Evolutionary conservation across 2,888 invertebrate species (phyloP).

Genomic region (Conus canariensis): DNA sequence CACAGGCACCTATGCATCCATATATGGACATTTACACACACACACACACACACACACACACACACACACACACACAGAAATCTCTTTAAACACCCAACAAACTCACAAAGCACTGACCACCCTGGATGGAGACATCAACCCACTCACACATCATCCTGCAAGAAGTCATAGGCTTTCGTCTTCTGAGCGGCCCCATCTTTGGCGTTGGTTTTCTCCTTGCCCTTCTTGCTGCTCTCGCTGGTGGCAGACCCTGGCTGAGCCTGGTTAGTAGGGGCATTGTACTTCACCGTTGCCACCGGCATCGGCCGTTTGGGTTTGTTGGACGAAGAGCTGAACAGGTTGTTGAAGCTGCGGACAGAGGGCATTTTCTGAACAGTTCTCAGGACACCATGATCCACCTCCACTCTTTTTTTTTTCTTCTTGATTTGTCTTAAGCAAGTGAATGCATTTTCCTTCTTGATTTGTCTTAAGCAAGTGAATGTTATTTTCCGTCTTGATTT

Average conservation of each 20-base stretch:
- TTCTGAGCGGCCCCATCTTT: conserved; percentile 75
- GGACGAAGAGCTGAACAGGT: conserved; percentile 84
- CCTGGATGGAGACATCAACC: background rate
- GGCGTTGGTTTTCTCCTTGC: conserved; percentile 78
- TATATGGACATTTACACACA: background rate
- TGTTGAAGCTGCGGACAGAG: conserved; percentile 83
- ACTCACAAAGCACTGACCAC: background rate
- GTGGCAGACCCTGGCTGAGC: conserved; percentile 78
- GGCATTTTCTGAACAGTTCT: background rate
- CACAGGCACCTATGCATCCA: background rate
- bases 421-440: too few relatives aligned
- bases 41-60: background rate
- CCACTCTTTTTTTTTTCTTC: too few relatives aligned
- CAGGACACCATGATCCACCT: too few relatives aligned
- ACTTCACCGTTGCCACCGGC: conserved; percentile 84
- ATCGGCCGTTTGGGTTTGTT: conserved; percentile 73
- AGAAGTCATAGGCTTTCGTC: conserved; percentile 80
- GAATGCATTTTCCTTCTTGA: too few relatives aligned
- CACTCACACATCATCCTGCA: conserved; percentile 79
- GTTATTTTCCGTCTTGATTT: too few relatives aligned
- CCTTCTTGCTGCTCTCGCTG: conserved; percentile 83
- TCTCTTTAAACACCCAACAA: background rate
- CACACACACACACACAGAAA: background rate
- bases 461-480: too few relatives aligned
- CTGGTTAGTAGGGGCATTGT: conserved; percentile 86